These are phyloP conservation scores for Neosilurus mollespiculum DNA, from an alignment of 2,797 vertebrate genomes.

Conservation along the genomic window DNA sequence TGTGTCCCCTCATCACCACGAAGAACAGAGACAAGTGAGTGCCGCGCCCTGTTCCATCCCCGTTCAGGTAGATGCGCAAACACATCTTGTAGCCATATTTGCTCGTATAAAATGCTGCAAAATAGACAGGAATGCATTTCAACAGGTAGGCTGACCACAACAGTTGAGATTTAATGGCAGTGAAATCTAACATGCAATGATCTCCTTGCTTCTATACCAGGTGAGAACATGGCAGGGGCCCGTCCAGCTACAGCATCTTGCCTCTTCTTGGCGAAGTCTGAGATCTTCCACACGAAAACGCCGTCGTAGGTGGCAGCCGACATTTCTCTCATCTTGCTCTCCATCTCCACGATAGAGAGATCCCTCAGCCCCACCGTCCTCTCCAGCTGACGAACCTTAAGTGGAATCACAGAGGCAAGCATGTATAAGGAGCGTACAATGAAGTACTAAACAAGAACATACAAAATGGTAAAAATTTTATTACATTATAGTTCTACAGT, in stretches of 20 bases:
- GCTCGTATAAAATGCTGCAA: slow-evolving; percentile 93
- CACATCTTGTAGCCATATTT: slow-evolving; percentile 99
- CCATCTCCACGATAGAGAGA: slow-evolving; percentile 91
- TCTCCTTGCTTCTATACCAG: slow-evolving; percentile 72
- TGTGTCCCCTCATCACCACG: slow-evolving; percentile 95
- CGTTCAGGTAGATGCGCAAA: slow-evolving; percentile 92
- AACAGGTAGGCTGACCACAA: neutral
- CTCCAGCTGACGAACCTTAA: slow-evolving; percentile 93
- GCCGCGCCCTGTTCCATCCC: slow-evolving; percentile 90
- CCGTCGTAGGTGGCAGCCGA: slow-evolving; percentile 90
- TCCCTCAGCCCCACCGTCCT: slow-evolving; percentile 90
- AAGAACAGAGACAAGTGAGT: slow-evolving; percentile 96
- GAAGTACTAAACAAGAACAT: neutral
- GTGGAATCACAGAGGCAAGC: neutral
- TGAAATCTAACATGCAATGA: neutral
- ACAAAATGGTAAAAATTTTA: neutral
- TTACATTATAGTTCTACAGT: no score
- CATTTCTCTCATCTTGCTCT: slow-evolving; percentile 86
- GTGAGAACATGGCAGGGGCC: slow-evolving; percentile 94
- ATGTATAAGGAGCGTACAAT: neutral
- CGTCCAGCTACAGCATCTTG: slow-evolving; percentile 91
- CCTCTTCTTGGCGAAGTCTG: slow-evolving; percentile 88
- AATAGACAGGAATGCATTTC: slow-evolving; percentile 41
- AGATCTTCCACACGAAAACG: slow-evolving; percentile 94
- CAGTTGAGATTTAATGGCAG: neutral